Conservation (phyloP, 2,797 vertebrate genomes). For the Botia kubotai region DNA sequence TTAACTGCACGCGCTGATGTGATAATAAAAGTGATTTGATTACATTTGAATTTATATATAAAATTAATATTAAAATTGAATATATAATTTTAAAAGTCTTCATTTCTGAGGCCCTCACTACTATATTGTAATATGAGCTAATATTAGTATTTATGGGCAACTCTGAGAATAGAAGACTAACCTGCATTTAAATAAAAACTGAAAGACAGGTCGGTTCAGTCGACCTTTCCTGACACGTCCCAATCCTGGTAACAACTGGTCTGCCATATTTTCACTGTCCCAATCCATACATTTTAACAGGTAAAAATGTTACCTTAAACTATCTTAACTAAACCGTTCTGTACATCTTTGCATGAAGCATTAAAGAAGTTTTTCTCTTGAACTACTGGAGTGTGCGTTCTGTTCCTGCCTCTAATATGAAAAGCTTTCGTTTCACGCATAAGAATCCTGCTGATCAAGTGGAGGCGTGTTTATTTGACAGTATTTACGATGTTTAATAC, state of each 20-base stretch:
- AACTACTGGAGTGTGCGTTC: slow-evolving; percentile 17
- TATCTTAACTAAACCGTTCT: background rate
- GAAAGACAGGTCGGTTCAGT: background rate
- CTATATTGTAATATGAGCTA: background rate
- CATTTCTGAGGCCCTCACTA: background rate
- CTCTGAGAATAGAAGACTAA: background rate
- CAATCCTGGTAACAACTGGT: background rate
- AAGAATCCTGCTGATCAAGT: slow-evolving; percentile 34
- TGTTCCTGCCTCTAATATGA: slow-evolving; percentile 10
- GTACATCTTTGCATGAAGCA: slow-evolving; percentile 8
- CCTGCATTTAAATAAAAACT: background rate
- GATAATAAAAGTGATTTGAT: too few relatives aligned
- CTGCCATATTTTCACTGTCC: background rate
- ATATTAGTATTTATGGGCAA: too few relatives aligned
- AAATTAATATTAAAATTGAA: too few relatives aligned
- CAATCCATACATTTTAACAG: background rate
- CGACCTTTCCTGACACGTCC: background rate
- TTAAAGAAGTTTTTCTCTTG: background rate
- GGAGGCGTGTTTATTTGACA: slow-evolving; percentile 25
- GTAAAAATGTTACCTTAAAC: background rate
- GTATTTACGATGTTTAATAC: slow-evolving; percentile 21
- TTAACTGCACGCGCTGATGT: slow-evolving; percentile 49
- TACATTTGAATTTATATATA: too few relatives aligned
- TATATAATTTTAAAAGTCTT: background rate
- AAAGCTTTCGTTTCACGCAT: slow-evolving; percentile 49